Base-by-base conservation (phyloP, 2,888 invertebrate genomes). In the Polydrusus tereticollis region DNA sequence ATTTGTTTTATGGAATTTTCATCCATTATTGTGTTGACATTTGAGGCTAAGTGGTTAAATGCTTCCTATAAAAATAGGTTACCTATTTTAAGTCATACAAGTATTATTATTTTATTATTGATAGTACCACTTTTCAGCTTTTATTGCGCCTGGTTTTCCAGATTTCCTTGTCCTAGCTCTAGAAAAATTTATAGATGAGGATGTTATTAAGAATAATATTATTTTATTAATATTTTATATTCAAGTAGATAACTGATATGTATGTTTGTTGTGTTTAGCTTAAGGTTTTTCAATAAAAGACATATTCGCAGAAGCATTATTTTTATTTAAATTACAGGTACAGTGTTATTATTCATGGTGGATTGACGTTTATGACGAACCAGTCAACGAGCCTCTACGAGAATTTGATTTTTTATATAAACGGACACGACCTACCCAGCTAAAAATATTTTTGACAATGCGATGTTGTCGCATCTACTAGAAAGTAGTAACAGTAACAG, bases 151-250 rank as follows among this genome's bases (percentile, higher is more conserved):
- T 36, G 29, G n/a, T 59, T 41, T 1, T 59, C 21, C 16, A 16
- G 2, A 5, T 43, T 47, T 47, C 6, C 12, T 21, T 1, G 12
- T 12, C 5, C 47, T 21, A 47, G 21, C 21, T 21, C 21, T 47
- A 47, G 47, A 47, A 47, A 1, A 47, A 20, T 2, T 14, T 23
- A 21, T 29, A 55, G 29, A 18, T 8, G 10, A 29, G 10, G 18
- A 23, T 26, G 21, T 36, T 58, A 36, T 36, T 36, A 58, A 38
- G 20, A 41, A 21, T 45, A 43, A 26, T 29, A 21, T 60, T 43
- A 43, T 63, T 63, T 63, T 47, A 47, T 20, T 63, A 63, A 63
- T 47, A 18, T 45, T 60, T 60, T 60, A 60, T 43, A 60, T 60
- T 60, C 16, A 26, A 41, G 26, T 23, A 47, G 62, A 12, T 23